These are phyloP conservation scores for Acleris cristana DNA, from an alignment of 2,888 invertebrate species.

Conservation along the genomic window DNA sequence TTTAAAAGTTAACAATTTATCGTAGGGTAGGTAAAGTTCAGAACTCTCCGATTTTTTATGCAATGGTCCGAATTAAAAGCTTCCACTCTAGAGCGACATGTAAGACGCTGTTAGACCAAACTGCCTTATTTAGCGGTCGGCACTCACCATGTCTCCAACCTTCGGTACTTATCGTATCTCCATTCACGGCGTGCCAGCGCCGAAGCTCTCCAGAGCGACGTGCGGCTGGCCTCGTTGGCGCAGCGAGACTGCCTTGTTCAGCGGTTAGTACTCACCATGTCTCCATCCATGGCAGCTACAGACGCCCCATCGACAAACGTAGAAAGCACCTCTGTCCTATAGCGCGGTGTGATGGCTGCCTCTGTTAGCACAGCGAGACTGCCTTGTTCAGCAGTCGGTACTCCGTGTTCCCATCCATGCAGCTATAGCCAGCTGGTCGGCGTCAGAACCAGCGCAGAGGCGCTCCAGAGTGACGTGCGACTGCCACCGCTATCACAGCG, in stretches of 20 bases:
- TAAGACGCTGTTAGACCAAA: constrained; percentile 60
- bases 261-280: constrained; percentile 85
- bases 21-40: no score
- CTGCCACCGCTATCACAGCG: constrained; percentile 86
- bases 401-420: constrained; percentile 85
- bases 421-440: constrained; percentile 89
- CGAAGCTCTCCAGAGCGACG: no score
- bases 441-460: constrained; percentile 88
- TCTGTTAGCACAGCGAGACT: constrained; percentile 88
- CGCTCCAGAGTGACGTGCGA: constrained; percentile 79
- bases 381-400: constrained; percentile 88
- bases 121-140: constrained; percentile 89
- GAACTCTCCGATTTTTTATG: no score
- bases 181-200: no score
- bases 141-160: no score
- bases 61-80: no score
- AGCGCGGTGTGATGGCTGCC: constrained; percentile 88
- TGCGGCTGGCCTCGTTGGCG: no score
- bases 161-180: no score
- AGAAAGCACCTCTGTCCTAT: constrained; percentile 87
- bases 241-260: constrained; percentile 92
- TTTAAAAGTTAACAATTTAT: no score
- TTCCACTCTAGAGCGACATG: no score
- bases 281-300: constrained; percentile 86
- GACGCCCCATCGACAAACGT: constrained; percentile 91